Evolutionary conservation across 2,113 vertebrate species (phyloP), one percentile per base, ranked within the genome.

Genomic region (Sterrhoptilus dennistouni): DNA sequence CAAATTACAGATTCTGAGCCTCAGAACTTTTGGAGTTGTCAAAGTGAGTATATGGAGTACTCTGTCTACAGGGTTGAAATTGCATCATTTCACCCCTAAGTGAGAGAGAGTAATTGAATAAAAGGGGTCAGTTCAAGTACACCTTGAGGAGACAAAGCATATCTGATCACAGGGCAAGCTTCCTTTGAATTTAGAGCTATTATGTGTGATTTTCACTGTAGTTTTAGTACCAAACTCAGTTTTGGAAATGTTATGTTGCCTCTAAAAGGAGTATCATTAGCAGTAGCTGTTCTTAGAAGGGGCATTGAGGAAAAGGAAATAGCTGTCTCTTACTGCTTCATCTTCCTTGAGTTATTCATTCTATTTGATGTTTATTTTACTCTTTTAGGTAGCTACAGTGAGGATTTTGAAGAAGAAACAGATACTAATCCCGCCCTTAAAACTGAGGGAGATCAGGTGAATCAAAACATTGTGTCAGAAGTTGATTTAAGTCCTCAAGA

Each of bases 321-420:
- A 35, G 25, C 36, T 87, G 44, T 70, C 24, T 49, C 20, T 52
- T 75, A 29, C 28, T 87, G 17, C 10, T 80, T 53, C 84, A 23
- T 80, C 31, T 54, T 86, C 18, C 29, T 54, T 52, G 14, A 78
- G 22, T 68, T 68, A 66, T 47, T 94, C 20, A 47, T 64, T 88
- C 12, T 35, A 0, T 83, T 71, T 66, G 12, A 38, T 52, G 11
- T 95, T 81, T 80, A 31, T 76, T 93, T 84, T 68, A 29, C 23
- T 96, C 49, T 94, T 98, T 95, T 36, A 97, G 98, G 95, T 76
- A 97, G 97, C 83, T 99, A 99, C 94, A 99, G 98, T 95, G 98
- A 99, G 52, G 98, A 99, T 96, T 99, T 99, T 98, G 98, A 99
- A 96, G 98, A 98, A 72, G 98, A 98, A 29, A 95, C 96, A 36